Evolutionary conservation across 2,113 vertebrate species (phyloP).

Genomic region (Sinosuthora webbiana): DNA sequence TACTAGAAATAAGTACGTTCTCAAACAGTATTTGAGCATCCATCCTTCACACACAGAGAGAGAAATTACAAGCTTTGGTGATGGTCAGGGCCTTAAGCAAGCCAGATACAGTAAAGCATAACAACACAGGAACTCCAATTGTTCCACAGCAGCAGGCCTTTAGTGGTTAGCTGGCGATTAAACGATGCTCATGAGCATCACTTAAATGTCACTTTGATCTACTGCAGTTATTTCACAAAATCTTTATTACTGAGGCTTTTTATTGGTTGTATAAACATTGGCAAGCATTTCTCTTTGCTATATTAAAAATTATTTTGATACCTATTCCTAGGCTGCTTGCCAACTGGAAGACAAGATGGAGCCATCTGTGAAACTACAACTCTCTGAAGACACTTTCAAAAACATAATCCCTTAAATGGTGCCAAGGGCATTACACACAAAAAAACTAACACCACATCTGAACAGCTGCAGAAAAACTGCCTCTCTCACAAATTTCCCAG

Average conservation of each 20-base stretch:
- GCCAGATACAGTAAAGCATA: background rate
- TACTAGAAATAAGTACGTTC: background rate
- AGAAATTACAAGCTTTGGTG: background rate
- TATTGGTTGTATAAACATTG: background rate
- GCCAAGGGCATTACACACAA: background rate
- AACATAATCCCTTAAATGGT: background rate
- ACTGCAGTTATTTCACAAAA: constrained; percentile 17
- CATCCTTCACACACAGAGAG: background rate
- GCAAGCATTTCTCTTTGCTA: background rate
- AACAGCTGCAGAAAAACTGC: constrained; percentile 18
- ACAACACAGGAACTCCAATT: background rate
- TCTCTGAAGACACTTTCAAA: constrained; percentile 11
- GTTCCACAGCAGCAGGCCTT: background rate
- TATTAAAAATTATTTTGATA: constrained; percentile 37
- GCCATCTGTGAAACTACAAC: background rate
- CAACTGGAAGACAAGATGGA: background rate
- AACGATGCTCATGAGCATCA: constrained; percentile 30
- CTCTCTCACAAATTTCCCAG: background rate
- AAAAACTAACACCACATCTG: background rate
- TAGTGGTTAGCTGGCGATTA: background rate
- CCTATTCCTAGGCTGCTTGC: constrained; percentile 6
- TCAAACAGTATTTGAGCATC: background rate
- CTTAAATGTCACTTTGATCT: constrained; percentile 40
- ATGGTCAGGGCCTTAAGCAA: background rate
- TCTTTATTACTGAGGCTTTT: constrained; percentile 4